Percentiles rank a stretch among this genome's conserved stretches.
phyloP scores from a whole-genome alignment of 2,113 vertebrate species.

The Brachypodius melanocephalos region DNA sequence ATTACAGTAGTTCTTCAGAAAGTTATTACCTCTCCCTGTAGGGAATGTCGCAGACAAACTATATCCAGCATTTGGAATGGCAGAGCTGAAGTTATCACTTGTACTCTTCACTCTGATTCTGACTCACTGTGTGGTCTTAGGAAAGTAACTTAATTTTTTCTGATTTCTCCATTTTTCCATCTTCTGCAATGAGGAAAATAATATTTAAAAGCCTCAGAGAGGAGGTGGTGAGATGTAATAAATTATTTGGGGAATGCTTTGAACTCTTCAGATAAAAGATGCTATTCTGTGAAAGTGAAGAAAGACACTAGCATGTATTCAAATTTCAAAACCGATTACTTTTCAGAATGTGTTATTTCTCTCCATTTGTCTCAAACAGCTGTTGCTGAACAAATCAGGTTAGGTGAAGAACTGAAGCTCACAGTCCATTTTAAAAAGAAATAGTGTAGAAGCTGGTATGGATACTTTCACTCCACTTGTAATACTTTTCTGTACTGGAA shows the following conservation, averaged over 20 bases:
- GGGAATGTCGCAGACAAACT: slow-evolving; percentile 30
- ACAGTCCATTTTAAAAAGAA: neutral
- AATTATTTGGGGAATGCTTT: slow-evolving; percentile 55
- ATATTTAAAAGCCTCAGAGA: slow-evolving; percentile 27
- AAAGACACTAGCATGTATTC: neutral
- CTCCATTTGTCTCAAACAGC: neutral
- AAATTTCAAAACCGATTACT: slow-evolving; percentile 31
- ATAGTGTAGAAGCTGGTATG: neutral
- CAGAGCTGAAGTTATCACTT: neutral
- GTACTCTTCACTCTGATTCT: neutral
- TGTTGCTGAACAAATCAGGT: neutral
- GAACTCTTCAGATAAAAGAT: slow-evolving; percentile 50
- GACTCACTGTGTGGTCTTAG: slow-evolving; percentile 37
- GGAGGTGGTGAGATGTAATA: neutral
- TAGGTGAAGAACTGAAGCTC: neutral
- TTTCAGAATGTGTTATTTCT: slow-evolving; percentile 9
- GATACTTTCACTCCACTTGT: neutral
- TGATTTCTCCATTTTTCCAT: slow-evolving; percentile 40
- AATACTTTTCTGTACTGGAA: neutral
- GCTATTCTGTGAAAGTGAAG: slow-evolving; percentile 23
- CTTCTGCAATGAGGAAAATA: slow-evolving; percentile 14
- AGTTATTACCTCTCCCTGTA: neutral
- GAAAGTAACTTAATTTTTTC: slow-evolving; percentile 36
- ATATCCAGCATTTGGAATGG: neutral
- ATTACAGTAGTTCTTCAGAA: slow-evolving; percentile 2